Evolutionary conservation across 2,113 vertebrate genomes (phyloP).

Genomic region (Chroicocephalus ridibundus): DNA sequence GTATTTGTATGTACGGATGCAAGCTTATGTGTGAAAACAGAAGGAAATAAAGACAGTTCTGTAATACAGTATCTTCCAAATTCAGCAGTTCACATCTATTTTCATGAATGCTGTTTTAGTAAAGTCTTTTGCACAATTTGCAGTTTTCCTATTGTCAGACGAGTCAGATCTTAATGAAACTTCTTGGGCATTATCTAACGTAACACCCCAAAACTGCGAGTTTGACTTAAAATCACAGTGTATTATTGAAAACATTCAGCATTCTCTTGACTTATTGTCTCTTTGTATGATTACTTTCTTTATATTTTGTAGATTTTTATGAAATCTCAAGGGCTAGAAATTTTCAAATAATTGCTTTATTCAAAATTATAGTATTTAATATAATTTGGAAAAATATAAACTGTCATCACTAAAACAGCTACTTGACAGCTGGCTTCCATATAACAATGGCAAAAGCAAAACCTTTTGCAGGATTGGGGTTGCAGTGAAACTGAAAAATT

Average conservation of each 20-base stretch:
- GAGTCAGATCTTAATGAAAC: neutral
- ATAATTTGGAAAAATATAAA: neutral
- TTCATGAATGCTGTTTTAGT: neutral
- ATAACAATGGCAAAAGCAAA: neutral
- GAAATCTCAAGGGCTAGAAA: neutral
- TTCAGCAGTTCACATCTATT: neutral
- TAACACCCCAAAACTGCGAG: neutral
- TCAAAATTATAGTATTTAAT: neutral
- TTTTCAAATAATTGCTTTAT: neutral
- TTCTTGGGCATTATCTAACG: neutral
- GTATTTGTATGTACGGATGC: neutral
- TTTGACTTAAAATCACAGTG: neutral
- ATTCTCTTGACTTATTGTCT: neutral
- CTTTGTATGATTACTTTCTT: neutral
- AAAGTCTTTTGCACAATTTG: neutral
- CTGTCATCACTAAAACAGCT: neutral
- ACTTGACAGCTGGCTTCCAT: neutral
- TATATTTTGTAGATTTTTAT: neutral
- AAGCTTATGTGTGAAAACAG: neutral
- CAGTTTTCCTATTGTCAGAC: neutral
- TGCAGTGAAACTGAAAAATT: neutral
- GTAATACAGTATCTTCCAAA: neutral
- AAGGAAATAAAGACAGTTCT: neutral
- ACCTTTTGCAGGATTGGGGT: neutral
- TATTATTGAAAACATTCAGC: neutral